Percentiles rank a stretch among this genome's conserved stretches.
Conservation (phyloP, 2,888 invertebrate genomes). For the Agriopis marginaria region DNA sequence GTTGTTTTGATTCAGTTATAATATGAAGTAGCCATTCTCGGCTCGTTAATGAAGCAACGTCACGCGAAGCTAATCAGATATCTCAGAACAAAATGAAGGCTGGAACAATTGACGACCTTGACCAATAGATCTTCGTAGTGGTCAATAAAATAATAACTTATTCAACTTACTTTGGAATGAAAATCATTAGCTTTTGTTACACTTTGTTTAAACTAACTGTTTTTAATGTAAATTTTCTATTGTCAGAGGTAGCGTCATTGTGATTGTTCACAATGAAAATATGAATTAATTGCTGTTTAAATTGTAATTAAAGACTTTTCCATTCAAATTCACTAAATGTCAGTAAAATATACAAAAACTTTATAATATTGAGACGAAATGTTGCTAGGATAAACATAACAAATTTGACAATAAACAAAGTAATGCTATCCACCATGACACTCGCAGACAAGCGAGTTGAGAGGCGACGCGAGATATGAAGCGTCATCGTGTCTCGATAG, state of each 20-base stretch:
- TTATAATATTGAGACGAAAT: neutral
- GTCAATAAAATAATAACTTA: conserved; percentile 52
- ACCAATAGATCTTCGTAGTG: conserved; percentile 71
- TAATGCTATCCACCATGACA: conserved; percentile 1
- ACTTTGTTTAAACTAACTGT: neutral
- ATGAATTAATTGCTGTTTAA: no score
- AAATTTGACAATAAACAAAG: neutral
- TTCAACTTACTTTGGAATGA: conserved; percentile 7
- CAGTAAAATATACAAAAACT: neutral
- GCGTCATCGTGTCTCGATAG: conserved; percentile 45
- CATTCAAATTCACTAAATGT: no score
- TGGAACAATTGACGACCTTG: conserved; percentile 62
- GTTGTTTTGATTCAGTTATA: conserved; percentile 39
- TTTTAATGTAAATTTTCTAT: neutral
- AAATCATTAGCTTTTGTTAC: conserved; percentile 1
- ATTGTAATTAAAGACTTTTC: no score
- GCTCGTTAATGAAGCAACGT: conserved; percentile 58
- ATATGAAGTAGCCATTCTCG: conserved; percentile 29
- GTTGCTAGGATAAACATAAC: neutral
- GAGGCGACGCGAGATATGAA: conserved; percentile 25
- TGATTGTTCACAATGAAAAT: neutral
- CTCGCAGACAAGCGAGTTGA: neutral
- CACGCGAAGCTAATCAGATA: conserved; percentile 66
- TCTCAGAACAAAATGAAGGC: conserved; percentile 67
- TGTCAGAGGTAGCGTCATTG: neutral